Conservation (phyloP, 1,140 invertebrate species). For the Uloborus diversus region DNA sequence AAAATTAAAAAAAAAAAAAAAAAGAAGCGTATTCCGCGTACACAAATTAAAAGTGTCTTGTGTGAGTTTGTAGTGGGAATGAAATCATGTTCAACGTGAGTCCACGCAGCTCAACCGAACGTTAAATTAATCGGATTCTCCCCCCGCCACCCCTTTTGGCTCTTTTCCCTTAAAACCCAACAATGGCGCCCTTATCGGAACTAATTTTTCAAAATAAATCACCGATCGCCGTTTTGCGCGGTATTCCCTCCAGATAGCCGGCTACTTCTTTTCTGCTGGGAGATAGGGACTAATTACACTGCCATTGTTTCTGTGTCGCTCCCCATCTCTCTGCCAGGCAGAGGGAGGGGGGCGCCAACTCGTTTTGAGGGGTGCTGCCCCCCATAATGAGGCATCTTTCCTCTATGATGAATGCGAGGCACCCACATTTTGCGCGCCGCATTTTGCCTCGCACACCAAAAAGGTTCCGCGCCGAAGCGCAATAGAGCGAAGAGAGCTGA, state of each 20-base stretch:
- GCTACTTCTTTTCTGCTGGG: conserved; percentile 25
- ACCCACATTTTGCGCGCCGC: no score
- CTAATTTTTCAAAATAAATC: conserved; percentile 58
- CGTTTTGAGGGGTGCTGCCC: conserved; percentile 5
- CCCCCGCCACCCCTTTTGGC: conserved; percentile 28
- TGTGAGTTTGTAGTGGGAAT: no score
- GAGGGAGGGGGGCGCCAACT: conserved; percentile 31
- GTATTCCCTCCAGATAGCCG: conserved; percentile 33
- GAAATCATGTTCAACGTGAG: neutral
- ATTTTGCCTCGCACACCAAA: conserved; percentile 18
- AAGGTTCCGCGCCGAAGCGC: neutral
- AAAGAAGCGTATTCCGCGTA: no score
- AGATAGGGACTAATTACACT: conserved; percentile 53
- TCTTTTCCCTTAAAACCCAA: conserved; percentile 49
- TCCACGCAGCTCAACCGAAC: conserved; percentile 14
- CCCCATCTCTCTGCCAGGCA: neutral
- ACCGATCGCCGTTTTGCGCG: conserved; percentile 44
- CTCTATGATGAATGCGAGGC: conserved; percentile 41
- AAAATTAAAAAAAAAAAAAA: no score
- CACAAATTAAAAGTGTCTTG: no score
- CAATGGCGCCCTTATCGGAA: conserved; percentile 53
- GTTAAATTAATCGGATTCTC: conserved; percentile 50
- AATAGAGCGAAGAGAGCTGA: conserved; percentile 6
- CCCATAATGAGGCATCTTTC: conserved; percentile 21
- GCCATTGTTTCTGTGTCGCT: conserved; percentile 49